These are phyloP conservation scores for Apistogramma diplotaenia DNA, from an alignment of 2,113 vertebrate genomes.

Conservation along the genomic window DNA sequence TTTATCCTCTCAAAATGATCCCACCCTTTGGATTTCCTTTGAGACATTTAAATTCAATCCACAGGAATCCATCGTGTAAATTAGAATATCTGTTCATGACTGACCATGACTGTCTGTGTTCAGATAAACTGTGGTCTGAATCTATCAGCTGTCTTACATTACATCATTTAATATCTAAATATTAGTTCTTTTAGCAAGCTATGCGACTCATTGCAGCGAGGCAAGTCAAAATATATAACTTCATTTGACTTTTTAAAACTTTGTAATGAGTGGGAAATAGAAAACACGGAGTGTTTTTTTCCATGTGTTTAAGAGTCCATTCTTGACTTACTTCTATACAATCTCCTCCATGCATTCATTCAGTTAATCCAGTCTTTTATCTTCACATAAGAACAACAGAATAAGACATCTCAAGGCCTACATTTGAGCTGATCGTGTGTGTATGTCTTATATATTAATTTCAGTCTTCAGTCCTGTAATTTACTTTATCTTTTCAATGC, in stretches of 20 bases:
- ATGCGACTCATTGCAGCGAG: not conserved
- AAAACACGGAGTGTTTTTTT: not conserved
- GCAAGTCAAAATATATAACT: not conserved
- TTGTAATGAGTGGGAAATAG: not conserved
- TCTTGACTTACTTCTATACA: not conserved
- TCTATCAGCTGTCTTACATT: too few relatives aligned
- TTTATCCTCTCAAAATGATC: not conserved
- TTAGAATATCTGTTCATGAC: not conserved
- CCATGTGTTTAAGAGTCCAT: not conserved
- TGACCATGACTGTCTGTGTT: not conserved
- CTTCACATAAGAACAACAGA: not conserved
- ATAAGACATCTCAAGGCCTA: not conserved
- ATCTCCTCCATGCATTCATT: not conserved
- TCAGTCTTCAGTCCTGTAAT: constrained; percentile 41
- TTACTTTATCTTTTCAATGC: constrained; percentile 44
- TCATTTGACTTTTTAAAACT: not conserved
- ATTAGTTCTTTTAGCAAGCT: not conserved
- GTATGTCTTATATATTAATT: constrained; percentile 43
- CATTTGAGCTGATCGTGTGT: not conserved
- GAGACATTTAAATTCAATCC: not conserved
- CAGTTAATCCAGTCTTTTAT: not conserved
- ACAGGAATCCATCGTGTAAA: not conserved
- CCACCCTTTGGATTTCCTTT: not conserved
- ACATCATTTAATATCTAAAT: too few relatives aligned
- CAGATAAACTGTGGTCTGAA: too few relatives aligned